These are phyloP conservation scores for Chaetodon trifasciatus DNA, from an alignment of 2,797 vertebrate genomes.

Conservation along the genomic window DNA sequence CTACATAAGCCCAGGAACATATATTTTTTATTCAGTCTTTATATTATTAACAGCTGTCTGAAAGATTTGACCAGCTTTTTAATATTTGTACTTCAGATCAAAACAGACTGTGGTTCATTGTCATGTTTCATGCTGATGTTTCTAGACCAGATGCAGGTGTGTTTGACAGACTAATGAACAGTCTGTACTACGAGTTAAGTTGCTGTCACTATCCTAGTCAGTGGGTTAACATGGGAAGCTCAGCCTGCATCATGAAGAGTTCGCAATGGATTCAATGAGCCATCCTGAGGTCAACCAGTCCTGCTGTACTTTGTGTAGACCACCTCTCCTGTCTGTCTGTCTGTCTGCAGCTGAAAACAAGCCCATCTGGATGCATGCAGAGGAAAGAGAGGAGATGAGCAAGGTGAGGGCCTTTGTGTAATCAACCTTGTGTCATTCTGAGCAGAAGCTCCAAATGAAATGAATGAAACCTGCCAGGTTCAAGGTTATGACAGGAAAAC, in stretches of 20 bases:
- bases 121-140: too few relatives aligned
- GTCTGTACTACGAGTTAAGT: not conserved
- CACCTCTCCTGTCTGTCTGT: constrained; percentile 60
- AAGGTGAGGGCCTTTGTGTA: constrained; percentile 88
- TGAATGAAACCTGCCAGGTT: not conserved
- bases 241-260: not conserved
- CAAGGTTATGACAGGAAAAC: not conserved
- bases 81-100: not conserved
- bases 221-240: not conserved
- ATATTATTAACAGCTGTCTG: not conserved
- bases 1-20: not conserved
- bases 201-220: not conserved
- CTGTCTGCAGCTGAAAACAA: constrained; percentile 93
- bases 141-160: not conserved
- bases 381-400: constrained; percentile 98
- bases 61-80: not conserved
- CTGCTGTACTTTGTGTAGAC: constrained; percentile 47
- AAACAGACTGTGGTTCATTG: not conserved
- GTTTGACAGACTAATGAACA: not conserved
- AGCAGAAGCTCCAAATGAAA: not conserved
- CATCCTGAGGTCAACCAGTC: not conserved
- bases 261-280: not conserved
- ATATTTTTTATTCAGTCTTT: not conserved
- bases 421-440: not conserved
- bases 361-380: constrained; percentile 99